Base-by-base conservation (phyloP, 2,797 vertebrate species). In the Limosa lapponica region DNA sequence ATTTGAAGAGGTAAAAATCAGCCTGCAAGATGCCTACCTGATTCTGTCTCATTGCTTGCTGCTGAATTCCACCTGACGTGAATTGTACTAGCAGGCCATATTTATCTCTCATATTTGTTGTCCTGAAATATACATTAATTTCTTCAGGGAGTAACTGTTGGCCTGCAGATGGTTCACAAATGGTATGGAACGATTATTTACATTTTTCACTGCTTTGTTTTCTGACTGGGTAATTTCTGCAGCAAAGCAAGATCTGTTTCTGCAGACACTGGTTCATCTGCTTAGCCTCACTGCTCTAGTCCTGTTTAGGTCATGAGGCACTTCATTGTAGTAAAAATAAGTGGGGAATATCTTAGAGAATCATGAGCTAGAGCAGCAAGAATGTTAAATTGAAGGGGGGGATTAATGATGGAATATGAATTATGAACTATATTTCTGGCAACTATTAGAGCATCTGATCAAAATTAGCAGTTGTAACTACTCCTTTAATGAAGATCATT, bases 391-490 rank as follows among this genome's bases (percentile, higher is more conserved):
- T 70, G 46, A 49, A 52, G 27, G 13, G 19, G 13, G 32, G 15
- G 13, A 65, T 87, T 87, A 83, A 87, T 24, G 36, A 41, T 37
- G 20, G 43, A 84, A 41, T 73, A 75, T 91, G 24, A 91, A 88
- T 91, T 70, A 82, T 28, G 43, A 77, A 49, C 17, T n/a, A 3
- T 55, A 79, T 82, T 93, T 90, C 52, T 82, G 73, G 59, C 82
- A 88, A 55, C 66, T 78, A 6, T 72, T 75, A 83, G 37, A 79
- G 20, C 73, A 95, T 91, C 87, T 93, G 91, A 96, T 87, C 16
- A 84, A 95, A 94, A 95, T 91, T 91, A 91, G 78, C 70, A 84
- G 66, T 95, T 93, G 58, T 82, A 90, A 89, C 77, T 93, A 57
- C 64, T 91, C 48, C 32, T 58, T 78, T 91, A 93, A 73, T 84